Evolutionary conservation across 2,888 invertebrate genomes (phyloP).

Genomic region (Dolichopus griseipennis): DNA sequence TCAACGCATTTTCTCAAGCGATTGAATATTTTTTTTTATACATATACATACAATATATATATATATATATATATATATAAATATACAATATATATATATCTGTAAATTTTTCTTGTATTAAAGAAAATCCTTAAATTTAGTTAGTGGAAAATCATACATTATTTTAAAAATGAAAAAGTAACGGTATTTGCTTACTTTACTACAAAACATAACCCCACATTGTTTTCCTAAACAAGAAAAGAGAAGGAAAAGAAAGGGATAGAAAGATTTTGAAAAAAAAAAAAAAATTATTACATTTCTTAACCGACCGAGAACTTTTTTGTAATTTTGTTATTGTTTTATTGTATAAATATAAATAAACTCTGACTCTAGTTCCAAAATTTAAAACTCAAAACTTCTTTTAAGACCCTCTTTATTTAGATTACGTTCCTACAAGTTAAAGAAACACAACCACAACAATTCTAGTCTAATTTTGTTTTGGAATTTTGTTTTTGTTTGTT

Average conservation of each 20-base stretch:
- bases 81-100: background rate
- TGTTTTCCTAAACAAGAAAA: background rate
- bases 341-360: no score
- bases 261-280: background rate
- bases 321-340: no score
- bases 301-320: background rate
- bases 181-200: background rate
- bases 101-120: background rate
- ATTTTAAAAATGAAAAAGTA: background rate
- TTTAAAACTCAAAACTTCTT: background rate
- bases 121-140: background rate
- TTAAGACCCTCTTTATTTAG: background rate
- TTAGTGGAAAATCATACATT: background rate
- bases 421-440: background rate
- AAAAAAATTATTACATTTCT: background rate
- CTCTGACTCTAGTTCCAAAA: no score
- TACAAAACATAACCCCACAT: no score
- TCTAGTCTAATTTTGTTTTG: no score
- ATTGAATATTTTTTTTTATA: background rate
- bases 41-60: no score
- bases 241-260: background rate
- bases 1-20: slow-evolving; percentile 3
- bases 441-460: background rate
- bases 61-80: no score
- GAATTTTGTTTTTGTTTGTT: no score